Base-by-base conservation (phyloP, 2,113 vertebrate genomes). In the Paramisgurnus dabryanus region DNA sequence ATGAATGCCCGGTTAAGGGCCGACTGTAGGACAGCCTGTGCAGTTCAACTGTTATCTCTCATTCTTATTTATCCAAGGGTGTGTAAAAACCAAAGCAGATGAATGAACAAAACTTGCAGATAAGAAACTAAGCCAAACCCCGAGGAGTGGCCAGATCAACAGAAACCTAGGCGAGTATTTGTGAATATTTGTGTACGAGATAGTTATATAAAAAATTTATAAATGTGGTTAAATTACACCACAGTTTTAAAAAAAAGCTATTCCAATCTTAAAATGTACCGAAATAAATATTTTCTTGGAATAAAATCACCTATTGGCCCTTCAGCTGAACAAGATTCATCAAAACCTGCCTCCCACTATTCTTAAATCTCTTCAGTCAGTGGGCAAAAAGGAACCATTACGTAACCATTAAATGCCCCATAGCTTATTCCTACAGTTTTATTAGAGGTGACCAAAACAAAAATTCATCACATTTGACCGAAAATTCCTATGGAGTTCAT, bases 21-120 rank as follows among this genome's bases (percentile, higher is more conserved):
- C 43, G 11, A 74, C 12, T 2, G 22, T 57, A 8, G 13, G 6
- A 18, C 41, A 71, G 72, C 43, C 7, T 12, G 43, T 15, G 47
- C 79, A 53, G 15, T 22, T 75, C 34, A 34, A 18, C 22, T 13
- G 27, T 85, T 57, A 78, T 73, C 78, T 75, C 57, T 74, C 41
- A 50, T 57, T 74, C 73, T 45, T 80, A 67, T 84, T 80, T 74
- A 76, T 7, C 64, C 13, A 73, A 67, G 67, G 83, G 82, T 61
- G 83, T 82, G 82, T 50, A 6, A 68, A 70, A 67, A 27, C 71
- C 58, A 57, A 22, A 39, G 67, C 8, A 1, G 15, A 64, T 63
- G 49, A 76, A 76, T 58, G 39, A 17, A 77, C 63, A 40, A 43
- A 75, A 67, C 27, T 50, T 41, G 76, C 15, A 40, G 67, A 78